Evolutionary conservation across 1,140 invertebrate genomes (phyloP).

Genomic region (Dinothrombium tinctorium): DNA sequence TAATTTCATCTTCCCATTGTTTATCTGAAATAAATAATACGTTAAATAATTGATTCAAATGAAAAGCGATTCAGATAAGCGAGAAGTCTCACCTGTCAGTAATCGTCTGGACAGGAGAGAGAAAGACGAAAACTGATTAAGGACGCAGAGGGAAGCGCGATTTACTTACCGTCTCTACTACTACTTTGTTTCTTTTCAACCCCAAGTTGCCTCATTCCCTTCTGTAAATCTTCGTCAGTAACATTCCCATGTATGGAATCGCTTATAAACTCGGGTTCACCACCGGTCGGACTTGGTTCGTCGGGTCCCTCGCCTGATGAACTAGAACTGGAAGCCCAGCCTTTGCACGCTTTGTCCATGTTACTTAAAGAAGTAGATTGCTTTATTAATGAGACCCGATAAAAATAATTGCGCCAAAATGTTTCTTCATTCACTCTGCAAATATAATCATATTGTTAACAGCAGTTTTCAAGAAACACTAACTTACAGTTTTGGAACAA

Average conservation of each 20-base stretch:
- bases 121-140: not conserved
- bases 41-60: not conserved
- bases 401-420: conserved; percentile 99
- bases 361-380: conserved; percentile 70
- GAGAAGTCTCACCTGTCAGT: not conserved
- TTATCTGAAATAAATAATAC: conserved; percentile 32
- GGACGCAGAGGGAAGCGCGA: not conserved
- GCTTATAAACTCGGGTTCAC: conserved; percentile 24
- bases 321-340: conserved; percentile 10
- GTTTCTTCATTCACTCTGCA: conserved; percentile 83
- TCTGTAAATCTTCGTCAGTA: conserved; percentile 24
- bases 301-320: conserved; percentile 14
- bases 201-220: conserved; percentile 24
- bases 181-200: conserved; percentile 6
- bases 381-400: conserved; percentile 87
- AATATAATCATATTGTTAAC: not conserved
- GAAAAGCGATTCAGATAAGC: not conserved
- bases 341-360: conserved; percentile 19
- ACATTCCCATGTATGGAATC: conserved; percentile 22
- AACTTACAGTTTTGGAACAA: conserved; percentile 69
- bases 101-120: not conserved
- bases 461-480: not conserved
- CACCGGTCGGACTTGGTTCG: conserved; percentile 16
- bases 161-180: conserved; percentile 7
- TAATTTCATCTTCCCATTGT: conserved; percentile 76